Evolutionary conservation across 2,113 vertebrate species (phyloP).

Genomic region (Oceanodroma tethys): DNA sequence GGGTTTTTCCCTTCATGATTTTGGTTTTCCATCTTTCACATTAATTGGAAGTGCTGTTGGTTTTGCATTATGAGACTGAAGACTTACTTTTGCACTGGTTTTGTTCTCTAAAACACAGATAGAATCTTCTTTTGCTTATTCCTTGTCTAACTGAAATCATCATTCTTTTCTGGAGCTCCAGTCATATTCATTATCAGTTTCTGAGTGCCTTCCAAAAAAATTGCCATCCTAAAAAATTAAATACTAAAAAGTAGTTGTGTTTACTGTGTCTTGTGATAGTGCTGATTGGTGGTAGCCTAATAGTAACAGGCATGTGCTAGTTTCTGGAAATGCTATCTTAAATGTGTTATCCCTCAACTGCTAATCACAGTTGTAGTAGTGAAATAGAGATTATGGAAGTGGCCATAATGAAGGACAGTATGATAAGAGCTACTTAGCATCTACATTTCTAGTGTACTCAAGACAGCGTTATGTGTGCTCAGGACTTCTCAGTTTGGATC

Average conservation of each 20-base stretch:
- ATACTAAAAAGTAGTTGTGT: neutral
- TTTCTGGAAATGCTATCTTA: neutral
- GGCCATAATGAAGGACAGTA: neutral
- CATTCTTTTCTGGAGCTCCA: neutral
- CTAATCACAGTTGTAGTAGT: neutral
- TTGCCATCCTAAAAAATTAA: neutral
- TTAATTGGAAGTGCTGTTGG: neutral
- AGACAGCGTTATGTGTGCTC: neutral
- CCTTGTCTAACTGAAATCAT: neutral
- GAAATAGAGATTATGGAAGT: neutral
- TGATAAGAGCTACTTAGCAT: neutral
- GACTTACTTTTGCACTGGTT: neutral
- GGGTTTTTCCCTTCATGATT: neutral
- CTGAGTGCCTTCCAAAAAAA: neutral
- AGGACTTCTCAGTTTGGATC: neutral
- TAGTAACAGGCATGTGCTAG: neutral
- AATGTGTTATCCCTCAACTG: neutral
- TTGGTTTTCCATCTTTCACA: neutral
- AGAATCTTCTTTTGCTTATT: neutral
- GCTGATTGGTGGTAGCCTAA: neutral
- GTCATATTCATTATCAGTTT: neutral
- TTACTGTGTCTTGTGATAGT: neutral
- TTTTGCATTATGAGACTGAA: neutral
- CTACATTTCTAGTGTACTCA: neutral
- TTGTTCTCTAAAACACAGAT: neutral